These are phyloP conservation scores for Drosophila eohydei DNA, from an alignment of 2,888 invertebrate genomes.

Conservation along the genomic window DNA sequence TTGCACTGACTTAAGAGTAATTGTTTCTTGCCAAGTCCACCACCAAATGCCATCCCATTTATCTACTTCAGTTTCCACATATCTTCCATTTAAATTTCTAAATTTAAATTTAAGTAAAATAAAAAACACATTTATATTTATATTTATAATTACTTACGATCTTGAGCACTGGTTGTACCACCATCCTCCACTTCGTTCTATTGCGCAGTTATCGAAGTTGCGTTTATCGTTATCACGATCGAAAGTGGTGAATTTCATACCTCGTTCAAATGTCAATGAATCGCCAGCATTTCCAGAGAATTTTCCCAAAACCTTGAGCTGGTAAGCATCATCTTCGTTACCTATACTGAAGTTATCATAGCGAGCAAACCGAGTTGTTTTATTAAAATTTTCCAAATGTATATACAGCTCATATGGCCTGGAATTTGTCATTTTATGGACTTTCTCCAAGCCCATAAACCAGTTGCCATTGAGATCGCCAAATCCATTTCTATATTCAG, in stretches of 20 bases:
- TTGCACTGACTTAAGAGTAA: slow-evolving; percentile 30
- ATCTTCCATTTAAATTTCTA: slow-evolving; percentile 48
- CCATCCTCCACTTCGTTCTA: slow-evolving; percentile 42
- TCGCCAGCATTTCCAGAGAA: slow-evolving; percentile 47
- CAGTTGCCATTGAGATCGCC: slow-evolving; percentile 39
- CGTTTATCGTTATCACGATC: slow-evolving; percentile 47
- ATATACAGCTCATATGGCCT: slow-evolving; percentile 39
- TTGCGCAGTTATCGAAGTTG: slow-evolving; percentile 37
- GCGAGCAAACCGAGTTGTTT: slow-evolving; percentile 32
- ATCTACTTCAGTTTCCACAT: slow-evolving; percentile 34
- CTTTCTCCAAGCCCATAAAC: slow-evolving; percentile 49
- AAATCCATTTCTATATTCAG: slow-evolving; percentile 42
- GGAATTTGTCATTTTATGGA: slow-evolving; percentile 36
- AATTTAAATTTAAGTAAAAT: neutral
- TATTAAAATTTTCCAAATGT: slow-evolving; percentile 32
- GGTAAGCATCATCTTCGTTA: slow-evolving; percentile 30
- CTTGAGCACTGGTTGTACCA: slow-evolving; percentile 50
- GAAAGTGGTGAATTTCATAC: slow-evolving; percentile 50
- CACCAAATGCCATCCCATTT: slow-evolving; percentile 51
- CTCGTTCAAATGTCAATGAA: slow-evolving; percentile 23
- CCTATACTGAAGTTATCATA: slow-evolving; percentile 40
- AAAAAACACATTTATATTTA: neutral
- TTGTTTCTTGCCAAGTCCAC: slow-evolving; percentile 45
- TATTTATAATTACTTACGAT: slow-evolving; percentile 33
- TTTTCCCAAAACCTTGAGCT: slow-evolving; percentile 22